phyloP scores from a whole-genome alignment of 1,140 invertebrate genomes.

The Temnothorax curvispinosus region DNA sequence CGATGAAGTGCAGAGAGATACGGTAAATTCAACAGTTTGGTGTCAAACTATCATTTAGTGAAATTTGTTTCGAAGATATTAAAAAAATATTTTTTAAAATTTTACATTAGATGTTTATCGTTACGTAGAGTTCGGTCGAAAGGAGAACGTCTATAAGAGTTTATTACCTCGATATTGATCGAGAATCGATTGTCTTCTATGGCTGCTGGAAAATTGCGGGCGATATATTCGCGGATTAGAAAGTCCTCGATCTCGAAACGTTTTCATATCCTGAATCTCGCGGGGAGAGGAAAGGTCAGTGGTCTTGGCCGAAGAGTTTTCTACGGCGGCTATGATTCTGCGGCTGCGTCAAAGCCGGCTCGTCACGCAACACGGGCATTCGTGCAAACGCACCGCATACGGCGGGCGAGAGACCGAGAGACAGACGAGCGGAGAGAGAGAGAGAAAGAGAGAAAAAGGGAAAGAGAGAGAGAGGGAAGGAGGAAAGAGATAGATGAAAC shows the following conservation, averaged over 20 bases:
- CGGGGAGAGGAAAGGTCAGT: constrained; percentile 53
- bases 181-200: constrained; percentile 15
- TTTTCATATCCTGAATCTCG: constrained; percentile 39
- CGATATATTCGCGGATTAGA: constrained; percentile 45
- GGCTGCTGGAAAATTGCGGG: neutral
- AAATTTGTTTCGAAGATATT: neutral
- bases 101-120: neutral
- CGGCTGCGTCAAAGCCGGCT: constrained; percentile 50
- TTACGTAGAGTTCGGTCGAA: neutral
- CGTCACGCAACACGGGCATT: constrained; percentile 67
- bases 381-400: constrained; percentile 62
- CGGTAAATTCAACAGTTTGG: neutral
- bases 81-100: neutral
- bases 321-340: constrained; percentile 65
- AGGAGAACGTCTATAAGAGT: neutral
- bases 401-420: constrained; percentile 25
- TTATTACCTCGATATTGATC: constrained; percentile 35
- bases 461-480: neutral
- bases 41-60: neutral
- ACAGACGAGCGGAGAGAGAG: constrained; percentile 21
- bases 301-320: constrained; percentile 64
- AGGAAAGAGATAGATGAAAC: constrained; percentile 13
- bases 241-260: constrained; percentile 44
- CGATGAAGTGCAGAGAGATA: neutral
- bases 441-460: constrained; percentile 28